These are phyloP conservation scores for Hemiscyllium ocellatum DNA, from an alignment of 2,113 vertebrate genomes.

Conservation along the genomic window DNA sequence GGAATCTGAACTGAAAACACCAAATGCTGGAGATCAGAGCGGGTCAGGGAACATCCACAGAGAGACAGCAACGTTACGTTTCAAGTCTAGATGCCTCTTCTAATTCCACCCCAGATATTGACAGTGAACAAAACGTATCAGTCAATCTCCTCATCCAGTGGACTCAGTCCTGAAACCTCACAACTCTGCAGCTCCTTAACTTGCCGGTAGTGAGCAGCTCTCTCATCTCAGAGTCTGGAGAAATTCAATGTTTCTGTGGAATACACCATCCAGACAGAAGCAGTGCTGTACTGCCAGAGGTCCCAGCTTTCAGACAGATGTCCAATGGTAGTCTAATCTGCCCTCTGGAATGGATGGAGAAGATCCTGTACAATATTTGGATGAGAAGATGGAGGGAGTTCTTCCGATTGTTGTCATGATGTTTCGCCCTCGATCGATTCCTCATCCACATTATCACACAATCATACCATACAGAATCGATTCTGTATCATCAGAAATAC, in stretches of 20 bases:
- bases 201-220: not conserved
- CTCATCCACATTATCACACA: not conserved
- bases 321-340: not conserved
- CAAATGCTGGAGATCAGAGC: too few relatives aligned
- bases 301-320: not conserved
- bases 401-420: not conserved
- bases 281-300: not conserved
- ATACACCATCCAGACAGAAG: not conserved
- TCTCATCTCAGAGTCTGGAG: not conserved
- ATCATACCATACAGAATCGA: too few relatives aligned
- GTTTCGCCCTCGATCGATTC: not conserved
- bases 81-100: not conserved
- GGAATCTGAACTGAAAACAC: too few relatives aligned
- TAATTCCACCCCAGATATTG: not conserved
- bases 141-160: not conserved
- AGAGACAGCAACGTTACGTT: too few relatives aligned
- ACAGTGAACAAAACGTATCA: not conserved
- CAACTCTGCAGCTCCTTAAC: not conserved
- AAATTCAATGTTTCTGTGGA: too few relatives aligned
- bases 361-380: not conserved
- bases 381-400: not conserved
- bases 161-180: not conserved
- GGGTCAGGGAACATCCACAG: too few relatives aligned
- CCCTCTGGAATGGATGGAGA: not conserved
- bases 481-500: too few relatives aligned